phyloP scores from a whole-genome alignment of 2,113 vertebrate genomes.

The Epinephelus lanceolatus region DNA sequence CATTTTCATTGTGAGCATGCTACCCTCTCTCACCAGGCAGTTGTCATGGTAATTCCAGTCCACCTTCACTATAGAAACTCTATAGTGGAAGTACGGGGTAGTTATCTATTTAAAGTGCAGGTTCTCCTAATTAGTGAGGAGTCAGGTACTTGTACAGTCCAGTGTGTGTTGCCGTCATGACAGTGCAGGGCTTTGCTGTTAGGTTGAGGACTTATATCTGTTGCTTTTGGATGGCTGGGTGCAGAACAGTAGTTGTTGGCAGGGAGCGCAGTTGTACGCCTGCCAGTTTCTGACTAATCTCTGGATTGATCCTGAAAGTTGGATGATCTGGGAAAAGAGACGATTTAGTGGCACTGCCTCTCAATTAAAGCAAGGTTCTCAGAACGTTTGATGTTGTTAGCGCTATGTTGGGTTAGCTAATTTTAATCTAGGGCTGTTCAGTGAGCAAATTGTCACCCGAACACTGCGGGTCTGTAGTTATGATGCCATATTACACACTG shows the following conservation, averaged over 20 bases:
- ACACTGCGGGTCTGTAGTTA: conserved; percentile 27
- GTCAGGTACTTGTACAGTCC: neutral
- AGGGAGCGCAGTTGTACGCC: neutral
- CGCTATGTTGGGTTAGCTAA: conserved; percentile 21
- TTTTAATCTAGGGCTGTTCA: conserved; percentile 36
- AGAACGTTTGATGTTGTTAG: conserved; percentile 37
- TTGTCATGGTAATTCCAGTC: neutral
- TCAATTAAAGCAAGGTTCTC: conserved; percentile 33
- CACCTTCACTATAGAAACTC: neutral
- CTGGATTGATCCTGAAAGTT: conserved; percentile 47
- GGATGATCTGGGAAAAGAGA: conserved; percentile 43
- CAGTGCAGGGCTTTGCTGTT: neutral
- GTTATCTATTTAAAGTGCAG: neutral
- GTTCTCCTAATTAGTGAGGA: neutral
- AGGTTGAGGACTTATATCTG: neutral
- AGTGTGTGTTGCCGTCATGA: neutral
- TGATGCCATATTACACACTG: conserved; percentile 53
- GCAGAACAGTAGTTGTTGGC: neutral
- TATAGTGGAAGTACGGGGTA: neutral
- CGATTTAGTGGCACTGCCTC: conserved; percentile 18
- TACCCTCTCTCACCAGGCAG: neutral
- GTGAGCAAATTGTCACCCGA: conserved; percentile 37
- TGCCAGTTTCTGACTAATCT: conserved; percentile 43
- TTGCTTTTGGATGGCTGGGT: neutral
- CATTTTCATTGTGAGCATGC: neutral